A percentile compares a stretch with the other conserved stretches of the same genome.
Conservation (phyloP, 2,113 vertebrate genomes). For the Motacilla tschutschensis region DNA sequence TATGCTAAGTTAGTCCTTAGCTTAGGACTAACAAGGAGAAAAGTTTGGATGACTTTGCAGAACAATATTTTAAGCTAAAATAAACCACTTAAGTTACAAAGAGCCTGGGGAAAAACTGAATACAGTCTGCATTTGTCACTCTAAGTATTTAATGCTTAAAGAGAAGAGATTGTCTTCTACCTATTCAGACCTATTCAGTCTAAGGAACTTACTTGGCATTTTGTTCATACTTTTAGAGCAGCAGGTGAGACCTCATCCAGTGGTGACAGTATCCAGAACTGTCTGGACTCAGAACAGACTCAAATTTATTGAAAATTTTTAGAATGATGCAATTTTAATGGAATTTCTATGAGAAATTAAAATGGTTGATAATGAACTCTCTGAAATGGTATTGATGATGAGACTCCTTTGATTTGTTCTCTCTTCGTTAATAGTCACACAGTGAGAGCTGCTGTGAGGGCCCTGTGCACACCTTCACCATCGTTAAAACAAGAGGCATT, state of each 20-base stretch:
- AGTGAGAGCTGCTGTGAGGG: background rate
- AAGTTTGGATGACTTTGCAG: background rate
- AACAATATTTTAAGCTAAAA: background rate
- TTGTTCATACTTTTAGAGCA: background rate
- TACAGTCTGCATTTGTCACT: background rate
- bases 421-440: background rate
- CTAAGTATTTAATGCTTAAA: background rate
- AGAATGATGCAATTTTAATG: accelerated
- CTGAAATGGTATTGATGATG: background rate
- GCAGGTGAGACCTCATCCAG: background rate
- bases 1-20: background rate
- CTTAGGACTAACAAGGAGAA: background rate
- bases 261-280: background rate
- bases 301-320: background rate
- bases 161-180: background rate
- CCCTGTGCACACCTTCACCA: background rate
- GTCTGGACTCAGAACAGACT: background rate
- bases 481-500: background rate
- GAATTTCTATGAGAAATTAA: background rate
- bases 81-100: background rate
- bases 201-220: background rate
- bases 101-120: background rate
- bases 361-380: background rate
- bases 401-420: background rate
- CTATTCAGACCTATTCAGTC: background rate